phyloP scores from a whole-genome alignment of 2,797 vertebrate genomes.

The Alauda arvensis region DNA sequence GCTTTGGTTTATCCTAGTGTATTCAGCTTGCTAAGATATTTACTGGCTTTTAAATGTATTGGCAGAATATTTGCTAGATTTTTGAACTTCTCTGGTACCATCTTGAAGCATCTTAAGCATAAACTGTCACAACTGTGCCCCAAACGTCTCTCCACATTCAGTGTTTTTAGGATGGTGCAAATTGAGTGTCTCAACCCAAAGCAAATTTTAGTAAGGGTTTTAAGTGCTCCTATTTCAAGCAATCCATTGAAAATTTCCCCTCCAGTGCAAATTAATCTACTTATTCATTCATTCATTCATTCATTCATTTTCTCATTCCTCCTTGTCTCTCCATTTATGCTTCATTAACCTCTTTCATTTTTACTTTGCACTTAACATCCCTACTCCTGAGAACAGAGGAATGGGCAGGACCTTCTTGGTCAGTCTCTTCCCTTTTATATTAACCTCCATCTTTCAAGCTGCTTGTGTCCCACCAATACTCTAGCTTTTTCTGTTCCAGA shows the following conservation, averaged over 20 bases:
- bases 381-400: not conserved
- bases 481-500: not conserved
- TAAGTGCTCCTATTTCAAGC: not conserved
- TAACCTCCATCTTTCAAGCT: not conserved
- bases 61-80: not conserved
- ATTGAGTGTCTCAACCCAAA: not conserved
- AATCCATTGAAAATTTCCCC: not conserved
- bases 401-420: not conserved
- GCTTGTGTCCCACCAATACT: not conserved
- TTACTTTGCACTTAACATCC: not conserved
- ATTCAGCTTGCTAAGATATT: not conserved
- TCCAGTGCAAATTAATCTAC: not conserved
- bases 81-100: not conserved
- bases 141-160: not conserved
- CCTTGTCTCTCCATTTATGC: not conserved
- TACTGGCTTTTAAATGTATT: not conserved
- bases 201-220: not conserved
- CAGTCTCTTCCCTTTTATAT: not conserved
- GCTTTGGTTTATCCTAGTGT: not conserved
- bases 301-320: not conserved
- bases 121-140: not conserved
- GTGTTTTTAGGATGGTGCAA: not conserved
- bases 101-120: not conserved
- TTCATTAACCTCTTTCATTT: not conserved
- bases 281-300: not conserved